Evolutionary conservation across 2,113 vertebrate genomes (phyloP).

Genomic region (Brachyhypopomus occidentalis): DNA sequence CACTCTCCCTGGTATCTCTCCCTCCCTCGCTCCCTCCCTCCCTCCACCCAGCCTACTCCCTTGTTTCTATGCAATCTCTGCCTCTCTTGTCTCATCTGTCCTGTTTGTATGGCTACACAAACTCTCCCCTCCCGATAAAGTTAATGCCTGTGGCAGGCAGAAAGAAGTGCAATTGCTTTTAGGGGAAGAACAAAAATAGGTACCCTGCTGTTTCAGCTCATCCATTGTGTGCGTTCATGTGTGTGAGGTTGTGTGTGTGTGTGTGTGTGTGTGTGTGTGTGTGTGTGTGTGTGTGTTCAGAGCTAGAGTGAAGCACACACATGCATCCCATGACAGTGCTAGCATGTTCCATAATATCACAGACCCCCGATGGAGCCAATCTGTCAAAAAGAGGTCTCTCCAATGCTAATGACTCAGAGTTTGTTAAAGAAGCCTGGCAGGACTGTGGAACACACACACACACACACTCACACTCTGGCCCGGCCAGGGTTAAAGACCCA

Average conservation of each 20-base stretch:
- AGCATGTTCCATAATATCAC: conserved; percentile 49
- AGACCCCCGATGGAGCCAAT: conserved; percentile 51
- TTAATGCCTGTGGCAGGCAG: conserved; percentile 8
- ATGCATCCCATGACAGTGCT: conserved; percentile 38
- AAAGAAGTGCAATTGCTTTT: conserved; percentile 49
- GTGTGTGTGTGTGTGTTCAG: conserved; percentile 12
- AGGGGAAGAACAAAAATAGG: conserved; percentile 40
- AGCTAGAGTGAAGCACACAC: conserved; percentile 25
- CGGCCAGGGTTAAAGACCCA: conserved; percentile 48
- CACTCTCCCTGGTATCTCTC: conserved; percentile 32
- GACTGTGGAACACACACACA: conserved; percentile 38
- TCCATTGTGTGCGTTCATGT: background rate
- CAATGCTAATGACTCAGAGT: conserved; percentile 56
- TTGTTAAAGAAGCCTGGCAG: conserved; percentile 53
- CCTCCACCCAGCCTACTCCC: background rate
- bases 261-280: conserved; percentile 4
- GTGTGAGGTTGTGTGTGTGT: background rate
- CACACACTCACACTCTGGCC: conserved; percentile 7
- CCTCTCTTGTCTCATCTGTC: conserved; percentile 31
- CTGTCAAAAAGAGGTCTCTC: conserved; percentile 50
- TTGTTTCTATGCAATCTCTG: conserved; percentile 32
- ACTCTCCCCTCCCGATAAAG: conserved; percentile 33
- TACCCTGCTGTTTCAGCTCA: conserved; percentile 38
- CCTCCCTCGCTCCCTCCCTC: conserved; percentile 41
- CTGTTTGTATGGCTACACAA: conserved; percentile 15